These are phyloP conservation scores for Trimorus sp. DNA, from an alignment of 2,888 invertebrate genomes.

Conservation along the genomic window DNA sequence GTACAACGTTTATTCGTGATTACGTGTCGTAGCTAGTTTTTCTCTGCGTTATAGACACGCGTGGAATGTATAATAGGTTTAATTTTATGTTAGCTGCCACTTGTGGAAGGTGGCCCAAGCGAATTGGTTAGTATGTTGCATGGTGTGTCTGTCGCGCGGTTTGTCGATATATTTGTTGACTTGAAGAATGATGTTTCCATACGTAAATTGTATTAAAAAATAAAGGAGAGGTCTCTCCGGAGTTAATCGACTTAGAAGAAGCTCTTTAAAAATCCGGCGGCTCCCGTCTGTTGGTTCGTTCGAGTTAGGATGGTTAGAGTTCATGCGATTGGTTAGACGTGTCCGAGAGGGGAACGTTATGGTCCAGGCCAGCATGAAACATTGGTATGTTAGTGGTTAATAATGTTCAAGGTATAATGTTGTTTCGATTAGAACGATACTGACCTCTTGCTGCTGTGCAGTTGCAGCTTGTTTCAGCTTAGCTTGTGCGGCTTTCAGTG, in stretches of 20 bases:
- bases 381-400: conserved; percentile 62
- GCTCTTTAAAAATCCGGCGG: conserved; percentile 97
- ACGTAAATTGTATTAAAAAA: conserved; percentile 80
- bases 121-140: conserved; percentile 78
- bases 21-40: conserved; percentile 18
- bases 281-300: conserved; percentile 87
- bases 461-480: conserved; percentile 88
- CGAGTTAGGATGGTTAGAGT: not conserved
- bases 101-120: conserved; percentile 83
- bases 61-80: not conserved
- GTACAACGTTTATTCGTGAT: conserved; percentile 27
- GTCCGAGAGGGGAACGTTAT: conserved; percentile 35
- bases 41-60: conserved; percentile 38
- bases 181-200: conserved; percentile 71
- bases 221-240: conserved; percentile 78
- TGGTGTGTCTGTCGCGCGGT: conserved; percentile 81
- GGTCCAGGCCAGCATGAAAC: conserved; percentile 72
- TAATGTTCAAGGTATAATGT: conserved; percentile 16
- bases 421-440: conserved; percentile 36
- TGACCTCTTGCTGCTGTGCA: conserved; percentile 91
- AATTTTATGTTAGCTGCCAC: conserved; percentile 14
- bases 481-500: conserved; percentile 94
- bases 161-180: conserved; percentile 52
- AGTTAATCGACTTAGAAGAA: conserved; percentile 88
- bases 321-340: conserved; percentile 8